Evolutionary conservation across 2,113 vertebrate genomes (phyloP).

Genomic region (Phoenicopterus ruber): DNA sequence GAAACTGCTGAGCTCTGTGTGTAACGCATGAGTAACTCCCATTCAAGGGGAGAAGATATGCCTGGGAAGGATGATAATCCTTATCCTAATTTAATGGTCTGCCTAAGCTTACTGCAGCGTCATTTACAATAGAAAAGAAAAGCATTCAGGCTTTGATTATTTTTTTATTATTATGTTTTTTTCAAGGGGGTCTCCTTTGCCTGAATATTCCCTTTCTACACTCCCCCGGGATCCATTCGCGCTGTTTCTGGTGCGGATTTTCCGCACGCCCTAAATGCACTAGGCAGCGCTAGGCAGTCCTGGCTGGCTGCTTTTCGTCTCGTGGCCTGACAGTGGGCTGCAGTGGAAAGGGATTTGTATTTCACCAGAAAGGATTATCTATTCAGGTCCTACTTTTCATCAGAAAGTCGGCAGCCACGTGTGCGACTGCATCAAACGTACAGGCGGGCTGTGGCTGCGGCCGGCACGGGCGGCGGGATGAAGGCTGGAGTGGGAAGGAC

Average conservation of each 20-base stretch:
- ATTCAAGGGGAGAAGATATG: background rate
- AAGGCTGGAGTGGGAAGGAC: background rate
- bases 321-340: background rate
- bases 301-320: background rate
- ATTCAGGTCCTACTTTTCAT: background rate
- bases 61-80: background rate
- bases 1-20: background rate
- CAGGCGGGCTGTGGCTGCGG: accelerated
- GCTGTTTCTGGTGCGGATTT: background rate
- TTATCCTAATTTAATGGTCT: background rate
- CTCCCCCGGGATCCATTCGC: background rate
- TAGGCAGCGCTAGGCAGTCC: background rate
- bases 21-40: background rate
- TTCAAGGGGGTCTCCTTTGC: background rate
- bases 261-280: background rate
- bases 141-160: background rate
- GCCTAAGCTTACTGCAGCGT: background rate
- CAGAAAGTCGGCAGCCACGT: background rate
- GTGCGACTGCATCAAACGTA: background rate
- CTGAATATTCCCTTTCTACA: background rate
- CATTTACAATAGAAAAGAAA: background rate
- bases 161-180: background rate
- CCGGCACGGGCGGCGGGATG: background rate
- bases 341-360: background rate
- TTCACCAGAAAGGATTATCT: background rate